A percentile compares a stretch with the other conserved stretches of the same genome.
Conservation (phyloP, 2,113 vertebrate genomes). For the Arvicanthis niloticus region DNA sequence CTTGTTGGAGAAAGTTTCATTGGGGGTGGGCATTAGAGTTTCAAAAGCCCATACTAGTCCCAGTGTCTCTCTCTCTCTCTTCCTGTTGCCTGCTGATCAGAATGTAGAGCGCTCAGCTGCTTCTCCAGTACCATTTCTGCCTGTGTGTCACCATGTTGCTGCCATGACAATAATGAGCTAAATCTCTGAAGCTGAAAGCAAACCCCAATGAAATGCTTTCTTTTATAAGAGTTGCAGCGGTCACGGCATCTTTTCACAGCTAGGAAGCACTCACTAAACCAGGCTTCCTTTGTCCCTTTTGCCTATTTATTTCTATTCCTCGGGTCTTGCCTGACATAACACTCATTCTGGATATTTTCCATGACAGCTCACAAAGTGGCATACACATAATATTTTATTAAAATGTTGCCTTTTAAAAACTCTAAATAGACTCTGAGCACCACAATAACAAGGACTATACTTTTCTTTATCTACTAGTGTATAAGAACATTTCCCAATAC, state of each 20-base stretch:
- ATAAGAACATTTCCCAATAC: conserved; percentile 44
- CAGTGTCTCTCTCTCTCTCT: not conserved
- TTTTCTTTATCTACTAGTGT: conserved; percentile 32
- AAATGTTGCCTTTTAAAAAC: conserved; percentile 2
- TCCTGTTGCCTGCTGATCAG: not conserved
- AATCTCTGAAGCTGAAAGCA: not conserved
- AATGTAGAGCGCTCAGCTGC: not conserved
- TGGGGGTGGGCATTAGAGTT: not conserved
- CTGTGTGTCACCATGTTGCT: not conserved
- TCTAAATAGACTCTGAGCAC: not conserved
- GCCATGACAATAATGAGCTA: not conserved
- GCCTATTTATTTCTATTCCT: conserved; percentile 19
- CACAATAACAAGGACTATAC: not conserved
- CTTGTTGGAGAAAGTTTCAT: not conserved
- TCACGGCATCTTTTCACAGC: not conserved
- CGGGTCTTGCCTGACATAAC: not conserved
- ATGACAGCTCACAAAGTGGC: not conserved
- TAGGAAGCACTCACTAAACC: not conserved
- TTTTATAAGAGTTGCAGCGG: not conserved
- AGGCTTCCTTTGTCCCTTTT: not conserved
- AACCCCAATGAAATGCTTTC: not conserved
- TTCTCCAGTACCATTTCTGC: not conserved
- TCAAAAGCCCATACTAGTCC: not conserved
- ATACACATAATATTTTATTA: not conserved
- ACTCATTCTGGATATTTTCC: conserved; percentile 7